Evolutionary conservation across 2,113 vertebrate species (phyloP), one percentile per base, ranked within the genome.

Genomic region (Microtus montanus): DNA sequence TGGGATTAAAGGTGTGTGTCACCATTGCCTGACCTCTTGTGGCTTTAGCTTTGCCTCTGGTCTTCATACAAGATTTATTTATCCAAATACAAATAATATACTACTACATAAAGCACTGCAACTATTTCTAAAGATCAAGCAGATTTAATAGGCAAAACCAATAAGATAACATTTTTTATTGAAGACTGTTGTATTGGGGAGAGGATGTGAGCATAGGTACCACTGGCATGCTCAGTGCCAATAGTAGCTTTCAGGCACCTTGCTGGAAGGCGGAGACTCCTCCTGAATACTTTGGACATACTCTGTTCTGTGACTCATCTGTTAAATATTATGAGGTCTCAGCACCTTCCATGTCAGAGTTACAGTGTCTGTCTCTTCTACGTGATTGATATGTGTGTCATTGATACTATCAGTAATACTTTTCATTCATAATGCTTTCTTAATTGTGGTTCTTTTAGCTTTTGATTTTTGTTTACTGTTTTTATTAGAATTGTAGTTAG

Each of bases 391-490:
- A 4, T 52, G 47, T 38, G 4, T 38, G 26, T 58, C 68, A 70
- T 24, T 95, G 22, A 93, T 91, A 49, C 13, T 13, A 24, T 84
- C 19, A 44, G 10, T 70, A 87, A 15, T 47, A 83, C 87, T 96
- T 96, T 92, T 77, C 19, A 84, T 94, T 97, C 68, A 66, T 71
- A 14, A 30, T 17, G 33, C 85, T 94, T 75, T 94, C 64, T 74
- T 93, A 93, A 63, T 92, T 63, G 7, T 71, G 63, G 86, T 86
- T 93, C 7, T 95, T 95, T 85, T 94, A 92, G 17, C 33, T 7
- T 97, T 95, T 8, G 77, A 2, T 64, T 94, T 83, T 49, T 92
- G 86, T 94, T 94, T 8, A 87, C 44, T 88, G 74, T 95, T 95
- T 93, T 78, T 90, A 74, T 90, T 92, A 93, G 49, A 96, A 88